phyloP scores from a whole-genome alignment of 2,888 invertebrate species.

The Drosophila infuscata region DNA sequence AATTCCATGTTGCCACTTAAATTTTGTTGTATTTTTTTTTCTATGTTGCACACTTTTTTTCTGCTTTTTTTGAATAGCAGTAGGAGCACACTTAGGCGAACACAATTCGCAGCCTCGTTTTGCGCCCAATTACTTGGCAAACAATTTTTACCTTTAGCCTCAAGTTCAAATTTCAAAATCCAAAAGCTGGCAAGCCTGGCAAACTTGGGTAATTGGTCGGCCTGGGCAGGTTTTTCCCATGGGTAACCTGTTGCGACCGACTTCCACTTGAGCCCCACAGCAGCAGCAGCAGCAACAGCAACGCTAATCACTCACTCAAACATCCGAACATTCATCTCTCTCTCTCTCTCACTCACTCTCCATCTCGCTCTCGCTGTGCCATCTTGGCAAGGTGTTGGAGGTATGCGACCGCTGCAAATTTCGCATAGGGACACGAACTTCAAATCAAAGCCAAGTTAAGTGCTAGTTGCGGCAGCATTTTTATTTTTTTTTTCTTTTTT shows the following conservation, averaged over 20 bases:
- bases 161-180: constrained; percentile 85
- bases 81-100: not conserved
- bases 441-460: constrained; percentile 82
- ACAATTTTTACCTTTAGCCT: constrained; percentile 85
- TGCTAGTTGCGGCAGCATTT: constrained; percentile 67
- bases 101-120: constrained; percentile 64
- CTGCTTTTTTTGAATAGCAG: not conserved
- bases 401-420: constrained; percentile 35
- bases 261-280: constrained; percentile 56
- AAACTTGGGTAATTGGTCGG: constrained; percentile 65
- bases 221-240: constrained; percentile 71
- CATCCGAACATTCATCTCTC: not conserved
- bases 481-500: not conserved
- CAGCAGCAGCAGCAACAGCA: constrained; percentile 38
- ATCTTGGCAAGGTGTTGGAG: constrained; percentile 72
- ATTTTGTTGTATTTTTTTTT: constrained; percentile 1
- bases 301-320: constrained; percentile 79
- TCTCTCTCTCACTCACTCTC: not conserved
- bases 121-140: constrained; percentile 84
- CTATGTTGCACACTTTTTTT: constrained; percentile 5
- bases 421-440: constrained; percentile 84
- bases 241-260: constrained; percentile 81
- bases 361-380: constrained; percentile 14
- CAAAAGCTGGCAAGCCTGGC: constrained; percentile 46
- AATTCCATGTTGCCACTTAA: constrained; percentile 9